Conservation (phyloP, 2,888 invertebrate genomes). For the Acrobasis consociella region DNA sequence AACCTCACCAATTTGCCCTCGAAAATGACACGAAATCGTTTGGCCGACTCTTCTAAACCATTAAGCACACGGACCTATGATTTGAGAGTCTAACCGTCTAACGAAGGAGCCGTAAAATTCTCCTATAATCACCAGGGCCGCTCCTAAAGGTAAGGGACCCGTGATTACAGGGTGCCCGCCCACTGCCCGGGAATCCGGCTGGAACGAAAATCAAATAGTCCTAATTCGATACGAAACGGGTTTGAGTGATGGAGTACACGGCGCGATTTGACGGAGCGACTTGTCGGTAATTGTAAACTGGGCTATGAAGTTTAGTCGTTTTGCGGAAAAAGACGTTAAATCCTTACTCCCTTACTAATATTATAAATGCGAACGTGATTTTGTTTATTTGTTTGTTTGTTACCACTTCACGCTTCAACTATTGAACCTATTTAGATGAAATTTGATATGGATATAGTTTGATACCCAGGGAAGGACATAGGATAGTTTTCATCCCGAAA, state of each 20-base stretch:
- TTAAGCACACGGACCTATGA: constrained; percentile 69
- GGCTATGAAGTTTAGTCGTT: too few species aligned
- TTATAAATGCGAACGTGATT: too few species aligned
- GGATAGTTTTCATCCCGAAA: too few species aligned
- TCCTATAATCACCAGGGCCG: constrained; percentile 69
- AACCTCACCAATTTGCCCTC: constrained; percentile 43
- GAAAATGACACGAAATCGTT: constrained; percentile 73
- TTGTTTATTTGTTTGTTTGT: too few species aligned
- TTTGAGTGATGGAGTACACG: background rate
- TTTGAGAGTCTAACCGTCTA: constrained; percentile 77
- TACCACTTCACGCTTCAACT: too few species aligned
- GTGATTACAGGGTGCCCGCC: constrained; percentile 78
- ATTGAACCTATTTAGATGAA: too few species aligned
- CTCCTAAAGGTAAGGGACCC: constrained; percentile 53
- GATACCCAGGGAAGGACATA: too few species aligned
- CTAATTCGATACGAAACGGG: constrained; percentile 50
- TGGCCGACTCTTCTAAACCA: constrained; percentile 55
- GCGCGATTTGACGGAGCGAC: background rate
- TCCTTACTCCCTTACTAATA: too few species aligned
- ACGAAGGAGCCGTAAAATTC: constrained; percentile 75
- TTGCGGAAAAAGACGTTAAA: too few species aligned
- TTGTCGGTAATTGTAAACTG: background rate
- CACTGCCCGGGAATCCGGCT: constrained; percentile 58
- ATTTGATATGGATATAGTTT: too few species aligned
- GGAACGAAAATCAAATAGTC: constrained; percentile 47